Percentiles rank a stretch among this genome's conserved stretches.
These are phyloP conservation scores for Lipotes vexillifer DNA, from an alignment of 2,113 vertebrate species.

Conservation along the genomic window DNA sequence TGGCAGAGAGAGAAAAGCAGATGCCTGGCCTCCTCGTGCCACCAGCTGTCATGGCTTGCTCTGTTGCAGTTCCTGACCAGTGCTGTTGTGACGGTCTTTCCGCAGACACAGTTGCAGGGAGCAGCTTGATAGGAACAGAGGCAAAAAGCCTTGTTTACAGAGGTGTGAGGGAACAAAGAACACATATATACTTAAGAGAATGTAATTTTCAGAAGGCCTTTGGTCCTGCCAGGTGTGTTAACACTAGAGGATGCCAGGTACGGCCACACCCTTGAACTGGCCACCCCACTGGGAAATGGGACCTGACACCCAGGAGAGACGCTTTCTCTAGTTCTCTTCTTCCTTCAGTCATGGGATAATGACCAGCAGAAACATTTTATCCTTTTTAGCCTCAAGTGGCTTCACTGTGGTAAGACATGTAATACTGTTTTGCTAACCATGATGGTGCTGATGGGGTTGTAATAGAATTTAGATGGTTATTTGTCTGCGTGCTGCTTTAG, in stretches of 20 bases:
- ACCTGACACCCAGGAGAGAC: background rate
- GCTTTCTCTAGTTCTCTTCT: background rate
- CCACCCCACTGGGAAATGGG: rapidly evolving
- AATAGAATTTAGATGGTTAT: background rate
- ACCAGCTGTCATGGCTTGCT: conserved; percentile 53
- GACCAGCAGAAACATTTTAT: background rate
- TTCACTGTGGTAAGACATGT: background rate
- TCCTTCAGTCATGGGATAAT: background rate
- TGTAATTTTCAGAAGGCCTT: background rate
- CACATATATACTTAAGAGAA: background rate
- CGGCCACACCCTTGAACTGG: background rate
- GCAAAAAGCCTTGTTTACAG: background rate
- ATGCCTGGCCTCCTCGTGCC: background rate
- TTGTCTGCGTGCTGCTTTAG: background rate
- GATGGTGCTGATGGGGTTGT: background rate
- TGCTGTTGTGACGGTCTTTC: conserved; percentile 23
- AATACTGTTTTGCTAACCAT: background rate
- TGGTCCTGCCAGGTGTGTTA: background rate
- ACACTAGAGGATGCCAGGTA: background rate
- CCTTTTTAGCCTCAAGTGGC: background rate
- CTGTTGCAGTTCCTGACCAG: background rate
- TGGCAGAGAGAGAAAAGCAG: conserved; percentile 46
- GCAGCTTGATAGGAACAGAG: background rate
- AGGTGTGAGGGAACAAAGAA: background rate
- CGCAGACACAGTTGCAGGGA: background rate